Evolutionary conservation across 2,113 vertebrate species (phyloP).

Genomic region (Sander vitreus): DNA sequence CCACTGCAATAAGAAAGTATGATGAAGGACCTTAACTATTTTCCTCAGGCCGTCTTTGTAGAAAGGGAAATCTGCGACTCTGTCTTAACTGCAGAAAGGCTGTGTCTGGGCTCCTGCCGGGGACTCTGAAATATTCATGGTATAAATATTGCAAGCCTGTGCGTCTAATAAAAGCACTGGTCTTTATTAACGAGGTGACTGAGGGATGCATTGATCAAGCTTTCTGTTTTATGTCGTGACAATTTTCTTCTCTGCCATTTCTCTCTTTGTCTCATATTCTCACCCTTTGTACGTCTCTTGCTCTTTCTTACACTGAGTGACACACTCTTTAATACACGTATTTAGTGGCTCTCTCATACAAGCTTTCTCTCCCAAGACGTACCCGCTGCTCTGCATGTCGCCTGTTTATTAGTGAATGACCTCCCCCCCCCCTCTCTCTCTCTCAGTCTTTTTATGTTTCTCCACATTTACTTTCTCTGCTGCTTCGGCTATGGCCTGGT

Average conservation of each 20-base stretch:
- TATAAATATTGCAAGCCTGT: constrained; percentile 85
- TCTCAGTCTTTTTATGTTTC: constrained; percentile 52
- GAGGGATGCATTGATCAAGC: constrained; percentile 83
- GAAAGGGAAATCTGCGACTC: constrained; percentile 55
- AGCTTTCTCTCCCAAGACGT: constrained; percentile 23
- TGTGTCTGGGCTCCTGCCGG: constrained; percentile 67
- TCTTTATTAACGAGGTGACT: constrained; percentile 85
- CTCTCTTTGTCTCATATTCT: constrained; percentile 52
- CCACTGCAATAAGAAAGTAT: constrained; percentile 47
- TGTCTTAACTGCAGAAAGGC: constrained; percentile 54
- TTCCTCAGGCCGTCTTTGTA: constrained; percentile 50
- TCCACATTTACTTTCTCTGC: constrained; percentile 1
- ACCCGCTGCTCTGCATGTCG: constrained; percentile 19
- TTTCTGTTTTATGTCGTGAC: constrained; percentile 82
- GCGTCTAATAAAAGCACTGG: constrained; percentile 85
- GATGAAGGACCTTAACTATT: constrained; percentile 60
- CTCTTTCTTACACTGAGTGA: constrained; percentile 1
- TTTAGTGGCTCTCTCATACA: constrained; percentile 42
- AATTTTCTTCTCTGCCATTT: constrained; percentile 54
- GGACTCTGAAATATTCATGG: constrained; percentile 86
- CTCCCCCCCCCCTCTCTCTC: constrained; percentile 24
- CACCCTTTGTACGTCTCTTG: neutral
- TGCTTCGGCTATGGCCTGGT: constrained; percentile 18
- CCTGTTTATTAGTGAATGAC: constrained; percentile 54
- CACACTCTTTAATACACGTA: constrained; percentile 41